Conservation (phyloP, 2,888 invertebrate genomes). For the Drosophila meridionalis region DNA sequence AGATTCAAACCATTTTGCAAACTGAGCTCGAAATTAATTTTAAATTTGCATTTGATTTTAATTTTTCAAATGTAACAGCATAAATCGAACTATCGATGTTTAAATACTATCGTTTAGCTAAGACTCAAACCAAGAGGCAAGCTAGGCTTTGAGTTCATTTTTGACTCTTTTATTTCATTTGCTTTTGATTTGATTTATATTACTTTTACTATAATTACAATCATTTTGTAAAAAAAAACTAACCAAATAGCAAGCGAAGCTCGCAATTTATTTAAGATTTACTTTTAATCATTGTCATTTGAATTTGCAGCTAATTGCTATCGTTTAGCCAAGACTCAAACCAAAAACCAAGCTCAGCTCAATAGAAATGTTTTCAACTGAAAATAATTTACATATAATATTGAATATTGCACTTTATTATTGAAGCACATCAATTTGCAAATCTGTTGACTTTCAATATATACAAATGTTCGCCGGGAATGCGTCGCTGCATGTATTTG, state of each 20-base stretch:
- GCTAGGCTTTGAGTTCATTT: neutral
- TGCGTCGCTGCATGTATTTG: slow-evolving; percentile 90
- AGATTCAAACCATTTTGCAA: neutral
- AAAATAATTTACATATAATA: neutral
- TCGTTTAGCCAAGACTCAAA: neutral
- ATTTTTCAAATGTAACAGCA: neutral
- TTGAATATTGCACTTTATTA: slow-evolving; percentile 21
- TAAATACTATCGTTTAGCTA: neutral
- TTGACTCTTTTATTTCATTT: neutral
- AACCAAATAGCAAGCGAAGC: no score
- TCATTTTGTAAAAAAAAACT: no score
- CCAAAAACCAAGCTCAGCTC: no score
- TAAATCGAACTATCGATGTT: neutral
- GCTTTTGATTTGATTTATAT: no score
- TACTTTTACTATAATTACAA: no score
- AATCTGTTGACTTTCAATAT: slow-evolving; percentile 89
- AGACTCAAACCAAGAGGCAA: neutral
- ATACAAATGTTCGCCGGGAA: slow-evolving; percentile 94
- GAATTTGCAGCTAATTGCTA: no score
- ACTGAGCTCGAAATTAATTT: neutral
- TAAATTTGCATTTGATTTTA: neutral
- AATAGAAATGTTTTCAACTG: neutral
- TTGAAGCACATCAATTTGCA: slow-evolving; percentile 14
- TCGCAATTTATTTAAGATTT: no score
- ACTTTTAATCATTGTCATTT: no score